Evolutionary conservation across 2,113 vertebrate genomes (phyloP).

Genomic region (Amblyopsis rosae): DNA sequence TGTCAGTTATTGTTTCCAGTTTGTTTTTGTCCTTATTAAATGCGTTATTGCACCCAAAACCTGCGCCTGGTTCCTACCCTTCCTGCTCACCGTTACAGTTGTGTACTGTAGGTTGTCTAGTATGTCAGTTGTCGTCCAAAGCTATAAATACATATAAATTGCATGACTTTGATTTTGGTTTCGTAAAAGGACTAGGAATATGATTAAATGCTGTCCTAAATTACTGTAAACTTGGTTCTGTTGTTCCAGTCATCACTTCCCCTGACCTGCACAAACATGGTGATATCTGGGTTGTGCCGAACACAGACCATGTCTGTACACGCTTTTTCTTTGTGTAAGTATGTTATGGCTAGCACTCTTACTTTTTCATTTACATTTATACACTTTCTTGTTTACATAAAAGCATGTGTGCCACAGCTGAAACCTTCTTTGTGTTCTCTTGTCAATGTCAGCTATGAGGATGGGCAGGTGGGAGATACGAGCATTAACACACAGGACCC

Average conservation of each 20-base stretch:
- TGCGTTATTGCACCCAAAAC: too few relatives aligned
- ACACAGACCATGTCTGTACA: constrained; percentile 90
- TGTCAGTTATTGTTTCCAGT: too few relatives aligned
- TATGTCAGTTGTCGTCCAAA: too few relatives aligned
- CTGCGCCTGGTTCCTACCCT: too few relatives aligned
- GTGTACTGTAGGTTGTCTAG: too few relatives aligned
- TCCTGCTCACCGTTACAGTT: too few relatives aligned
- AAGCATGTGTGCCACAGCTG: too few relatives aligned
- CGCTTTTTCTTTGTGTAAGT: constrained; percentile 94
- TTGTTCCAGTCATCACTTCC: constrained; percentile 84
- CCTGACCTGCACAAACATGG: constrained; percentile 91
- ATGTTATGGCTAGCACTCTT: background rate
- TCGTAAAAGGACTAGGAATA: too few relatives aligned
- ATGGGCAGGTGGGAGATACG: constrained; percentile 88
- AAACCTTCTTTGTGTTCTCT: background rate
- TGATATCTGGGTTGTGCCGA: constrained; percentile 92
- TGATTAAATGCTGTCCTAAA: too few relatives aligned
- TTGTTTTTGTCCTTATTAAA: too few relatives aligned
- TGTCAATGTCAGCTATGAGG: constrained; percentile 80
- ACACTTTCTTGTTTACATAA: background rate
- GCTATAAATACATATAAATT: too few relatives aligned
- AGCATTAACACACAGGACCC: constrained; percentile 90
- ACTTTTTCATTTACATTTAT: background rate
- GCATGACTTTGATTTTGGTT: too few relatives aligned
- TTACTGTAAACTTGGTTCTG: background rate